Evolutionary conservation across 2,888 invertebrate genomes (phyloP).

Genomic region (Patella pellucida): DNA sequence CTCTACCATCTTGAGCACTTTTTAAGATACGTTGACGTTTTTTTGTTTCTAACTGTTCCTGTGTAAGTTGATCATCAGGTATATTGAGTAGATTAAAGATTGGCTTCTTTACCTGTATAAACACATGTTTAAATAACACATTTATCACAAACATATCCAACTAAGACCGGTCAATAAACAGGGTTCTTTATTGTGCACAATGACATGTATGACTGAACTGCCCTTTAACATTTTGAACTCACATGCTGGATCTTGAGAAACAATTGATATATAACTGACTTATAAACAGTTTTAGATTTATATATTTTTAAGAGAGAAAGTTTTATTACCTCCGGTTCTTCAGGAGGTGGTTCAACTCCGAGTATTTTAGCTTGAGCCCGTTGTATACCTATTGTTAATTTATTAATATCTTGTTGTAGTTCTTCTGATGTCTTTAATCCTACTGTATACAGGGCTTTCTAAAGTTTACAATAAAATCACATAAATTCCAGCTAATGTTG

Average conservation of each 20-base stretch:
- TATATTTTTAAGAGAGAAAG: background rate
- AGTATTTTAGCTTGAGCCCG: slow-evolving; percentile 74
- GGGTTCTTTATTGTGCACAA: background rate
- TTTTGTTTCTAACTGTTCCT: slow-evolving; percentile 71
- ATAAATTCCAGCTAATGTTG: too few species aligned
- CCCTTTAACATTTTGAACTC: background rate
- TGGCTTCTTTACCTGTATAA: slow-evolving; percentile 42
- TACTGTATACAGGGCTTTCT: slow-evolving; percentile 82
- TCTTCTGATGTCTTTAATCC: slow-evolving; percentile 84
- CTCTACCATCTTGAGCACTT: slow-evolving; percentile 59
- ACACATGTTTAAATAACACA: background rate
- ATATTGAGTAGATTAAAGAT: slow-evolving; percentile 61
- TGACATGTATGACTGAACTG: background rate
- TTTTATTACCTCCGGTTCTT: slow-evolving; percentile 74
- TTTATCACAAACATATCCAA: background rate
- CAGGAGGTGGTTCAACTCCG: slow-evolving; percentile 73
- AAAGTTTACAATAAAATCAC: slow-evolving; percentile 51
- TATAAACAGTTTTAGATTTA: too few species aligned
- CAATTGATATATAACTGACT: background rate
- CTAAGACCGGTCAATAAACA: background rate
- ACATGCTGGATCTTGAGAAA: background rate
- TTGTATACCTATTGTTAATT: slow-evolving; percentile 81
- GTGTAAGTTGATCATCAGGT: slow-evolving; percentile 63
- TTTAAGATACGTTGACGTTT: slow-evolving; percentile 71
- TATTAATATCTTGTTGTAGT: slow-evolving; percentile 82